Evolutionary conservation across 2,113 vertebrate species (phyloP), one percentile per base, ranked within the genome.

Genomic region (Apus apus): DNA sequence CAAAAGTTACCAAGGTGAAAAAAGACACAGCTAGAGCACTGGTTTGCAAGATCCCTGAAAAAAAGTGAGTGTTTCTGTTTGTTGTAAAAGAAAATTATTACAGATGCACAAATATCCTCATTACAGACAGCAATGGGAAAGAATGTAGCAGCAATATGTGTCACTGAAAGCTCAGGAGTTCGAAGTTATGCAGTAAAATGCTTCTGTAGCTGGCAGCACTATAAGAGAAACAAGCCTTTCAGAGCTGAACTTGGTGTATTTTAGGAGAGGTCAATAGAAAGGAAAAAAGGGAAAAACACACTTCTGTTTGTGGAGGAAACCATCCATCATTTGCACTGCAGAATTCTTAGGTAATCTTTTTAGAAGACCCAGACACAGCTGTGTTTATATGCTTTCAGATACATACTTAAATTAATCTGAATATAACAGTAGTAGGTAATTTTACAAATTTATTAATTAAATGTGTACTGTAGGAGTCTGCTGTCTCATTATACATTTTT

Each of bases 401-500:
- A 38, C 20, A 46, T 48, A 62, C 60, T 87, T 89, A 25, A 11
- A 90, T 67, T 81, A 21, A 64, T 73, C 56, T 78, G 46, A 72
- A 90, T 86, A 64, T 36, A 92, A 60, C 61, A 91, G 34, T 40
- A 81, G 60, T 67, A 86, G 56, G 45, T 57, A 88, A 94, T 95
- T 90, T 86, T 90, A 92, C 43, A 77, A 85, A 89, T 77, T 71
- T 91, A 94, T 95, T 96, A 66, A 84, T 91, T 66, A 93, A 94
- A 70, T 67, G 53, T 80, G 8, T 90, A 93, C 65, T 57, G 21
- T 78, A 85, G 81, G 53, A 90, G 72, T 84, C 72, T 88, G 48
- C 32, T 95, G 23, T 60, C 76, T 94, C 56, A 70, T 68, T 16
- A 95, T 50, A 78, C 7, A 53, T 84, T 94, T 92, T 94, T 76